phyloP scores from a whole-genome alignment of 2,113 vertebrate genomes.

The Oryzias curvinotus region DNA sequence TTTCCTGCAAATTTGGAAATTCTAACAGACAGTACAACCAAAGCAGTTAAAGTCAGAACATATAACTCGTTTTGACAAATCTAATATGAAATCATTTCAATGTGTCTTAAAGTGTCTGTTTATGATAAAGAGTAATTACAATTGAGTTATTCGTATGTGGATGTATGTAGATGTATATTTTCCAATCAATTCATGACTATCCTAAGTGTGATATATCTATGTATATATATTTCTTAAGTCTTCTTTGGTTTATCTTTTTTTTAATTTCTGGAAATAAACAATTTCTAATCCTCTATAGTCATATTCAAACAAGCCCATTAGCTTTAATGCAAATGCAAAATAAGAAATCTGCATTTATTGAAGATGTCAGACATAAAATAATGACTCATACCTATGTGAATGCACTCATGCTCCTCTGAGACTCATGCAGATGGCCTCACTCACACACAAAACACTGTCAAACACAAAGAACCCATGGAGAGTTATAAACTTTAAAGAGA shows the following conservation, averaged over 20 bases:
- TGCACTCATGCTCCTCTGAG: constrained; percentile 30
- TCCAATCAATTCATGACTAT: too few species aligned
- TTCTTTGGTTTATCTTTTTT: too few species aligned
- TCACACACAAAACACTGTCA: constrained; percentile 25
- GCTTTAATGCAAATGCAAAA: not conserved
- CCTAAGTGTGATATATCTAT: not conserved
- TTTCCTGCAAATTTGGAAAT: too few species aligned
- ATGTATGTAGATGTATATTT: not conserved
- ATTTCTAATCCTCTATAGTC: too few species aligned
- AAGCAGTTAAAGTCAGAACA: too few species aligned
- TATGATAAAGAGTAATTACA: too few species aligned
- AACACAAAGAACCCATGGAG: constrained; percentile 7
- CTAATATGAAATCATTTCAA: not conserved
- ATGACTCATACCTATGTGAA: constrained; percentile 9
- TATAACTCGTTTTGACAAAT: not conserved
- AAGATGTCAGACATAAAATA: constrained; percentile 48
- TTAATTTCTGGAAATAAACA: too few species aligned
- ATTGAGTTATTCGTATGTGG: not conserved
- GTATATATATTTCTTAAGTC: not conserved
- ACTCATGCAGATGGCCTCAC: constrained; percentile 19
- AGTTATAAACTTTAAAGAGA: constrained; percentile 38
- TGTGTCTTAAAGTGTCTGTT: not conserved
- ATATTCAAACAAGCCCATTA: not conserved
- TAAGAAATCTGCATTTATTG: constrained; percentile 8
- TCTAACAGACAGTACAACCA: too few species aligned